Evolutionary conservation across 2,888 invertebrate genomes (phyloP), one percentile per base, ranked within the genome.

Genomic region (Euphydryas editha): DNA sequence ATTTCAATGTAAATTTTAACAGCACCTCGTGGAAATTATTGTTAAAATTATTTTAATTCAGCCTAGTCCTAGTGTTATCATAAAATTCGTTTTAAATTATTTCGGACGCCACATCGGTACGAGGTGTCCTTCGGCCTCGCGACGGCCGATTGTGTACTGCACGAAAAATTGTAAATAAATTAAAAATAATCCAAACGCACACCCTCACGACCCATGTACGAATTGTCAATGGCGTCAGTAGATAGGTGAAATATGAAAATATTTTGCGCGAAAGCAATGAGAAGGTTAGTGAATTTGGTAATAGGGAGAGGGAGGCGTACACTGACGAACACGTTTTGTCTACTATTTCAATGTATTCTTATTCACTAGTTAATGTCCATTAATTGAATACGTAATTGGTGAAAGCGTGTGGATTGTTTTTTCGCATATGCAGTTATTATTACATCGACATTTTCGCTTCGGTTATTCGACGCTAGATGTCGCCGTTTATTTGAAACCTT

Each of bases 261-360:
- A 79, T 76, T 79, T 81, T 83, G 88, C 83, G 77, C 76, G 84
- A 76, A 85, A 85, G 87, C 88, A 86, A 87, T 85, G 87, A 86
- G 87, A 91, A 92, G 92, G 92, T 92, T 92, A 92, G 92, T 91
- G 92, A 90, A 87, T 89, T 86, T 76, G 87, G 86, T 83, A 82
- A 81, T 84, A 85, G 81, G 78, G 75, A 78, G 76, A 74, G 76
- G 78, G 78, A 78, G 80, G 80, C 79, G 82, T 77, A 74, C 78
- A 78, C 76, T 73, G 71, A 68, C 69, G 76, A 79, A 77, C 79
- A 76, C 70, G 76, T 79, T 80, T 82, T 81, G 79, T 80, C 81
- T 75, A 75, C 74, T 76, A 80, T 82, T 85, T 86, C 83, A 80
- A 85, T 87, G 85, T 85, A 84, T 82, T 81, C 80, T 80, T 80